Percentiles rank a stretch among this genome's conserved stretches.
Conservation (phyloP, 2,888 invertebrate genomes). For the Oxyteleia sp. region DNA sequence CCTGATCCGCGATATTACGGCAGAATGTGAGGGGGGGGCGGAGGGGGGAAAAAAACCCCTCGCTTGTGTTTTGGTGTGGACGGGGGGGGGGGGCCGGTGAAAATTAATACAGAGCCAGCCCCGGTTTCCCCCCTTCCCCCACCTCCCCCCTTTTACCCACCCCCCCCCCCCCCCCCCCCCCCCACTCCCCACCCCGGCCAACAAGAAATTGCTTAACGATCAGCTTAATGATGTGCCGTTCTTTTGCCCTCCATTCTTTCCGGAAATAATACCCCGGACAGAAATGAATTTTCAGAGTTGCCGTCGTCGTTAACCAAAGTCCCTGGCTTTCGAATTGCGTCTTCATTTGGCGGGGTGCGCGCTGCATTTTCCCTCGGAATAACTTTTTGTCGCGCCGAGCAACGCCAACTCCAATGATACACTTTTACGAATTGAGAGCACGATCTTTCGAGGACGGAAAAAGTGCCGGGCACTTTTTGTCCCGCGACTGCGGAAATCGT, state of each 20-base stretch:
- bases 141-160: too few species aligned
- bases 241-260: conserved; percentile 71
- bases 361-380: conserved; percentile 46
- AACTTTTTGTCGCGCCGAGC: conserved; percentile 58
- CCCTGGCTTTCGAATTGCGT: conserved; percentile 36
- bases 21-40: too few species aligned
- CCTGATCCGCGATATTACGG: too few species aligned
- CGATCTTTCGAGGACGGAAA: conserved; percentile 46
- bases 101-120: too few species aligned
- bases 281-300: conserved; percentile 71
- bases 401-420: conserved; percentile 65
- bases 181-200: conserved; percentile 7
- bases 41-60: too few species aligned
- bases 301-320: conserved; percentile 66
- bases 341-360: conserved; percentile 49
- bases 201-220: conserved; percentile 75
- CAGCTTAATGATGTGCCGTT: conserved; percentile 74
- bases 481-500: conserved; percentile 55
- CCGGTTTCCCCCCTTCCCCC: too few species aligned
- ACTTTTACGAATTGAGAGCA: conserved; percentile 69
- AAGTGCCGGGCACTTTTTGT: conserved; percentile 43
- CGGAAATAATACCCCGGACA: conserved; percentile 71
- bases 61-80: too few species aligned
- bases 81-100: too few species aligned
- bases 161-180: too few species aligned